Evolutionary conservation across 1,140 invertebrate species (phyloP).

Genomic region (Caligus rogercresseyi): DNA sequence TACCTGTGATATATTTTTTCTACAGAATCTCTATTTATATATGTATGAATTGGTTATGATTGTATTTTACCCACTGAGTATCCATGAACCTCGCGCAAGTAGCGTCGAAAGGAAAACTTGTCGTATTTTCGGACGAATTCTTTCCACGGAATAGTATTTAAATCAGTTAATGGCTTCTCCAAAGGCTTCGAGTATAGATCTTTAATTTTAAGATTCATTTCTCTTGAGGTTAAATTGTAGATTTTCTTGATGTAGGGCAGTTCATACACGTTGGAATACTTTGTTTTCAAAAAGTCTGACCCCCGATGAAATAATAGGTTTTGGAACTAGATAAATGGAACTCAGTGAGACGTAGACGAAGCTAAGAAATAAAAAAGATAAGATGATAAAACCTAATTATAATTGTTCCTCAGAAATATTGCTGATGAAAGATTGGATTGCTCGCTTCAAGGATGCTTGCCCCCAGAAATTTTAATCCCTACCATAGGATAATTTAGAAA

Average conservation of each 20-base stretch:
- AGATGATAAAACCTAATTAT: too few species aligned
- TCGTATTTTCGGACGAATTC: not conserved
- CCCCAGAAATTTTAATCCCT: too few species aligned
- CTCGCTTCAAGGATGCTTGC: too few species aligned
- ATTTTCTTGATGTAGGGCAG: not conserved
- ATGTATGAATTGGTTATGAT: not conserved
- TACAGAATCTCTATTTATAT: too few species aligned
- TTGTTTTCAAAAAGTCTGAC: not conserved
- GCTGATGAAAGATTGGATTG: too few species aligned
- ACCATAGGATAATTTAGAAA: too few species aligned
- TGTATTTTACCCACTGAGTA: not conserved
- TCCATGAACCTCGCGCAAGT: not conserved
- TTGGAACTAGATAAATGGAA: not conserved
- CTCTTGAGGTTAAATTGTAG: not conserved
- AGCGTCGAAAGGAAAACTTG: not conserved
- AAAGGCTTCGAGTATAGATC: not conserved
- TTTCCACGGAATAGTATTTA: not conserved
- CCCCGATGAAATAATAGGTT: not conserved
- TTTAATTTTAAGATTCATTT: not conserved
- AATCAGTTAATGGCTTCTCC: not conserved
- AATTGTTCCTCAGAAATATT: too few species aligned
- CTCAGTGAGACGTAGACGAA: not conserved
- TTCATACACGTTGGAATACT: not conserved
- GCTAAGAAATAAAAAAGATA: too few species aligned
- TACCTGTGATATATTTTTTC: too few species aligned